Evolutionary conservation across 1,140 invertebrate genomes (phyloP), one percentile per base, ranked within the genome.

Genomic region (Drosophila oshimai): DNA sequence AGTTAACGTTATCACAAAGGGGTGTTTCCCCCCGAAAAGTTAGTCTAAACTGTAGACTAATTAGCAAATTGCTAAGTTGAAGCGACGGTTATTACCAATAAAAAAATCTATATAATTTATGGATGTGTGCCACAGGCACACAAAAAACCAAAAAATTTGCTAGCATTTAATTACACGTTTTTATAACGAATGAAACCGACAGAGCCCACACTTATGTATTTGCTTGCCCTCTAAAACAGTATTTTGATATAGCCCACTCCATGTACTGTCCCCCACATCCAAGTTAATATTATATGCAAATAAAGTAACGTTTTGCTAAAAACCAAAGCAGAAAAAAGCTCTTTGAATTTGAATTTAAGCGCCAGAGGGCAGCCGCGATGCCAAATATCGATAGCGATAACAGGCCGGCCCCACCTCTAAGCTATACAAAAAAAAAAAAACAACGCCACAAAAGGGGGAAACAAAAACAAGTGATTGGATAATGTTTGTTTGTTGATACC

Each of bases 101-200:
- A 53, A 44, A 64, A 28, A n/a, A 9, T 15, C 22, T 22, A 37
- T 42, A 58, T 24, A 28, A 9, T 15, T 22, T 22, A 37, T 42
- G 44, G 17, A 28, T 39, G 10, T 61, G 33, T 46, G 57, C 29
- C 41, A 47, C 31, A 65, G 42, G 44, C 20, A n/a, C n/a, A n/a
- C n/a, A 64, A 39, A 49, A 39, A 26, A 44, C 39, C 26, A 12
- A 62, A 20, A 49, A 31, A 58, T 39, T 60, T 64, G 58, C 58
- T 62, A 65, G 62, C 69, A 79, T 69, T 74, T 79, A 61, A 69
- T 31, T 54, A 39, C 31, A 46, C 31, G 33, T 67, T 55, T 54
- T 73, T 44, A 12, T 44, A 36, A 41, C 31, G 0, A 17, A 44
- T 28, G 13, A 18, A 26, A 45, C 34, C 34, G 29, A 64, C 12